A percentile compares a stretch with the other conserved stretches of the same genome.
Conservation (phyloP, 2,888 invertebrate species). For the Lasius fuliginosus region DNA sequence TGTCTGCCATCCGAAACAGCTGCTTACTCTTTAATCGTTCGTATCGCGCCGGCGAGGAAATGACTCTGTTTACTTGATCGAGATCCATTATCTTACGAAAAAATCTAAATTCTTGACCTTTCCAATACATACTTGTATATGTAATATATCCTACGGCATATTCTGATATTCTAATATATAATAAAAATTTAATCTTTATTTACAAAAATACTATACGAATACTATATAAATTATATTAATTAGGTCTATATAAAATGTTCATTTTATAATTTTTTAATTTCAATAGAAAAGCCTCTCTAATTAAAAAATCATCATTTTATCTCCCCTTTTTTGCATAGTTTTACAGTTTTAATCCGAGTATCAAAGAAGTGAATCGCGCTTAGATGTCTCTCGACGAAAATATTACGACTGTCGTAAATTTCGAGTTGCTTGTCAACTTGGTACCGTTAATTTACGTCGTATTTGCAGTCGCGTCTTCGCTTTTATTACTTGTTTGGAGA, state of each 20-base stretch:
- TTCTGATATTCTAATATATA: background rate
- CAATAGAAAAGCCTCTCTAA: background rate
- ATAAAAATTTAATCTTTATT: background rate
- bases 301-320: background rate
- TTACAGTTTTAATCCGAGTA: background rate
- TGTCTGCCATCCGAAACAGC: slow-evolving; percentile 65
- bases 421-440: background rate
- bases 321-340: background rate
- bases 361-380: no score
- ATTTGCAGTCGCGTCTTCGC: slow-evolving; percentile 77
- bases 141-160: background rate
- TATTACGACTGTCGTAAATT: slow-evolving; percentile 18
- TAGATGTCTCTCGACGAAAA: background rate
- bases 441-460: slow-evolving; percentile 65
- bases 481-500: slow-evolving; percentile 81
- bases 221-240: background rate
- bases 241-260: background rate
- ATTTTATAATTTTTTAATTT: background rate
- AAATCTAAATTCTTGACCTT: background rate
- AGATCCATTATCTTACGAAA: slow-evolving; percentile 53
- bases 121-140: background rate
- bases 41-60: slow-evolving; percentile 51
- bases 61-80: slow-evolving; percentile 52
- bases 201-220: background rate
- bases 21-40: slow-evolving; percentile 68